These are phyloP conservation scores for Stenodera caucasica DNA, from an alignment of 2,888 invertebrate genomes.

Conservation along the genomic window DNA sequence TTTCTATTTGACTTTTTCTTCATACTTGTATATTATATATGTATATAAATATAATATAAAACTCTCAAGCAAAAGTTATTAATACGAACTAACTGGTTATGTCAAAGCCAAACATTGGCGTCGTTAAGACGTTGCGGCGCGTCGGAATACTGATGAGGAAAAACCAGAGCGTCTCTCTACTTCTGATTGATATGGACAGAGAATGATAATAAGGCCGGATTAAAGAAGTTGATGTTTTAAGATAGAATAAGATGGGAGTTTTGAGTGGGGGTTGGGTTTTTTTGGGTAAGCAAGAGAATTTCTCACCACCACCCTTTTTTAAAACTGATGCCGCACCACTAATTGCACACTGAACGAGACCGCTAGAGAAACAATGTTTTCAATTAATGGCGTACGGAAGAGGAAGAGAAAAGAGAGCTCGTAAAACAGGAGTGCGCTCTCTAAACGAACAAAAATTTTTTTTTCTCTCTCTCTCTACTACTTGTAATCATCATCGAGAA, in stretches of 20 bases:
- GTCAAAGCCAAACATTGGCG: slow-evolving; percentile 58
- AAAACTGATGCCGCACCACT: slow-evolving; percentile 22
- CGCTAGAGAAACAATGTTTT: slow-evolving; percentile 54
- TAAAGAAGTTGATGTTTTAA: slow-evolving; percentile 45
- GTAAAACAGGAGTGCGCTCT: slow-evolving; percentile 50
- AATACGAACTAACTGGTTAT: slow-evolving; percentile 59
- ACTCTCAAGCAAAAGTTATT: slow-evolving; percentile 55
- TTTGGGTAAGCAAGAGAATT: slow-evolving; percentile 8
- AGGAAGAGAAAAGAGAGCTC: slow-evolving; percentile 38
- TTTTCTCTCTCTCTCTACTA: too few relatives aligned
- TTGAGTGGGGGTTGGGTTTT: too few relatives aligned
- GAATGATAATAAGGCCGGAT: slow-evolving; percentile 52
- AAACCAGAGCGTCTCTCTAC: slow-evolving; percentile 41
- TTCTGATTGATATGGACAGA: slow-evolving; percentile 54
- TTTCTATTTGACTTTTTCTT: slow-evolving; percentile 55
- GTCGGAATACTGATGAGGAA: slow-evolving; percentile 57
- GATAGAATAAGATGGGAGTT: slow-evolving; percentile 12
- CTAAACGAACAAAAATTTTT: slow-evolving; percentile 41
- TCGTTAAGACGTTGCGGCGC: slow-evolving; percentile 53
- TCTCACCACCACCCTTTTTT: not conserved
- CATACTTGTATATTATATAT: too few relatives aligned
- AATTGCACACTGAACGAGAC: slow-evolving; percentile 39
- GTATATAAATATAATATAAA: slow-evolving; percentile 42
- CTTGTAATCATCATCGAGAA: too few relatives aligned
- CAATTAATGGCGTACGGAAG: slow-evolving; percentile 50